Evolutionary conservation across 2,888 invertebrate species (phyloP).

Genomic region (Idaea straminata): DNA sequence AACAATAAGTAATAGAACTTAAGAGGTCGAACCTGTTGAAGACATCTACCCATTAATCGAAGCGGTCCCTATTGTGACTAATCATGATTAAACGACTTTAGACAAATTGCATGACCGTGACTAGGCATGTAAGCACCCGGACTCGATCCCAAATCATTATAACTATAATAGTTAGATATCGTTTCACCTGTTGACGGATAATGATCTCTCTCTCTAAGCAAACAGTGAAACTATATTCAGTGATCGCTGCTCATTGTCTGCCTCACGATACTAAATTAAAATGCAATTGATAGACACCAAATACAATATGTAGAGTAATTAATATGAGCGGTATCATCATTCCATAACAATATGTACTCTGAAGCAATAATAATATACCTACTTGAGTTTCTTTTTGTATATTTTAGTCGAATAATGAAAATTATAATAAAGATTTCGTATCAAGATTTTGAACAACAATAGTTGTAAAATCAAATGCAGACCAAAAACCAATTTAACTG

Average conservation of each 20-base stretch:
- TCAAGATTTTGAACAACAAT: background rate
- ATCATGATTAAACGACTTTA: constrained; percentile 80
- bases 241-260: constrained; percentile 44
- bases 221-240: constrained; percentile 58
- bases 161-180: constrained; percentile 80
- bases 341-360: constrained; percentile 8
- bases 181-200: constrained; percentile 76
- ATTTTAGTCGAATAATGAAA: background rate
- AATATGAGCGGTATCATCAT: background rate
- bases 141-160: constrained; percentile 76
- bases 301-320: background rate
- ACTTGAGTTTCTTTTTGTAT: background rate
- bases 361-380: background rate
- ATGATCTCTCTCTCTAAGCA: constrained; percentile 75
- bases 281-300: constrained; percentile 38
- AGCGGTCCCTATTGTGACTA: constrained; percentile 76
- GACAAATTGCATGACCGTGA: constrained; percentile 80
- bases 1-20: constrained; percentile 13
- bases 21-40: constrained; percentile 56
- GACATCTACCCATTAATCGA: constrained; percentile 69
- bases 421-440: background rate
- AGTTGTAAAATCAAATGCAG: constrained; percentile 14
- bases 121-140: constrained; percentile 72
- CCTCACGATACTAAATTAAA: constrained; percentile 40
- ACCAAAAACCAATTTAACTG: constrained; percentile 64